phyloP scores from a whole-genome alignment of 2,113 vertebrate genomes.

The Lycaon pictus region DNA sequence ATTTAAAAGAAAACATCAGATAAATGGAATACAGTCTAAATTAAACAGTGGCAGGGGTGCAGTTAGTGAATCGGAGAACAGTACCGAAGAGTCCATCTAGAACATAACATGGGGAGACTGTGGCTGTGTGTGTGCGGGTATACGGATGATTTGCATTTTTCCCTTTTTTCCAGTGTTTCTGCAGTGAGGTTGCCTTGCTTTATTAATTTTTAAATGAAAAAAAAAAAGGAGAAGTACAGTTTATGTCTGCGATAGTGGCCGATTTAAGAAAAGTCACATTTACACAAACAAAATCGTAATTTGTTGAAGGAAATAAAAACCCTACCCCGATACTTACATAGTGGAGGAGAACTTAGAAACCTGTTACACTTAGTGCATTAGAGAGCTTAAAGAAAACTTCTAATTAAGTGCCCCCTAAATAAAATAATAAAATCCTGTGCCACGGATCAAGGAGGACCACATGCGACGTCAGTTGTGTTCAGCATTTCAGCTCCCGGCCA shows the following conservation, averaged over 20 bases:
- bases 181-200: background rate
- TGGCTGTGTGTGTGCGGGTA: too few species aligned
- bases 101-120: background rate
- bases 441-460: background rate
- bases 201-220: background rate
- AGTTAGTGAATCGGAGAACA: background rate
- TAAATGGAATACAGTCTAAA: background rate
- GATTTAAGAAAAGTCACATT: background rate
- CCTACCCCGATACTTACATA: background rate
- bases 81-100: background rate
- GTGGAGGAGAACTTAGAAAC: background rate
- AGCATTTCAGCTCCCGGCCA: background rate
- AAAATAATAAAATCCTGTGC: background rate
- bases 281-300: background rate
- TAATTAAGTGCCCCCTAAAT: background rate
- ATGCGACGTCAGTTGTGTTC: background rate
- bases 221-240: background rate
- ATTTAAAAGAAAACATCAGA: background rate
- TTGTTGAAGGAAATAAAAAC: background rate
- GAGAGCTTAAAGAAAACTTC: background rate
- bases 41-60: background rate
- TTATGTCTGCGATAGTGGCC: background rate
- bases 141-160: background rate
- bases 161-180: background rate
- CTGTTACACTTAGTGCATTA: background rate